A percentile compares a stretch with the other conserved stretches of the same genome.
These are phyloP conservation scores for Oreochromis spilurus DNA, from an alignment of 2,113 vertebrate species.

Conservation along the genomic window DNA sequence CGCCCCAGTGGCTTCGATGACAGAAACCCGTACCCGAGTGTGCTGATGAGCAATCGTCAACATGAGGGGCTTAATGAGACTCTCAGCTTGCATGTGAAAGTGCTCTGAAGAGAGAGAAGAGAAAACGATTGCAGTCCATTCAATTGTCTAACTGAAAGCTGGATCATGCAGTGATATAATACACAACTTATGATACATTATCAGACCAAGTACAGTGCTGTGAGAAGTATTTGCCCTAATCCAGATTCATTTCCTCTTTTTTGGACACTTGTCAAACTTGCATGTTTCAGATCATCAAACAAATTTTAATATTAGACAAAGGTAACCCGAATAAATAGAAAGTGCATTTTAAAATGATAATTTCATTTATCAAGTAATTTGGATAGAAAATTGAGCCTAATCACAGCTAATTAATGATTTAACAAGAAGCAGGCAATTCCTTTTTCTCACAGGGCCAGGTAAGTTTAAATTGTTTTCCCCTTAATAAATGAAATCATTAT, in stretches of 20 bases:
- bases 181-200: not conserved
- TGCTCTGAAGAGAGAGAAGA: conserved; percentile 73
- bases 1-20: conserved; percentile 82
- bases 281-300: not conserved
- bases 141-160: not conserved
- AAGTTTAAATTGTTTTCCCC: not conserved
- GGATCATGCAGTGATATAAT: not conserved
- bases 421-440: not conserved
- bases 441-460: not conserved
- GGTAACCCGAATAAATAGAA: not conserved
- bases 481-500: not conserved
- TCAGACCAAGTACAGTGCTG: not conserved
- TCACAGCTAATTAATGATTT: not conserved
- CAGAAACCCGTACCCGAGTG: conserved; percentile 84
- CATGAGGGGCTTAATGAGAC: conserved; percentile 87
- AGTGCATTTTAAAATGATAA: not conserved
- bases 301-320: not conserved
- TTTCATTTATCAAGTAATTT: not conserved
- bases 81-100: conserved; percentile 93
- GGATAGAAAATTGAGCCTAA: not conserved
- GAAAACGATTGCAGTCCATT: not conserved
- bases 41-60: conserved; percentile 89
- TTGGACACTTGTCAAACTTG: not conserved
- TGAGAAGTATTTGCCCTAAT: not conserved
- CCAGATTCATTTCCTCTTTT: not conserved